Conservation (phyloP, 1,140 invertebrate species). For the Megathymus violae region DNA sequence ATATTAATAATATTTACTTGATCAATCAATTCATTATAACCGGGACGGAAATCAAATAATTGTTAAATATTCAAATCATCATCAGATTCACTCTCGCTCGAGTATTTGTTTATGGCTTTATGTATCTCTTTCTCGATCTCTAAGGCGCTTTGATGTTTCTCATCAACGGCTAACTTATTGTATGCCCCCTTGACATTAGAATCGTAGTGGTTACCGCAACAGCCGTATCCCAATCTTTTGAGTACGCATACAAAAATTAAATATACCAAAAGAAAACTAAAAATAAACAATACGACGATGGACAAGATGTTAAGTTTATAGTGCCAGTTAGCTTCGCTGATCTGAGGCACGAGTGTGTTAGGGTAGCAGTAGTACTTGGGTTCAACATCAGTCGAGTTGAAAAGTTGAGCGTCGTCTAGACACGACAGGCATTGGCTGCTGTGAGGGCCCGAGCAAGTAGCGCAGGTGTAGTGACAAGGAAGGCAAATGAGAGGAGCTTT, state of each 20-base stretch:
- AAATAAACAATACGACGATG: conserved; percentile 50
- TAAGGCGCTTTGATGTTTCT: conserved; percentile 70
- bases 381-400: conserved; percentile 60
- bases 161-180: conserved; percentile 69
- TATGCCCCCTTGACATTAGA: conserved; percentile 68
- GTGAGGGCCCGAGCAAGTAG: conserved; percentile 66
- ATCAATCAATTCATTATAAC: conserved; percentile 61
- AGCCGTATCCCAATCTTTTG: conserved; percentile 48
- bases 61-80: conserved; percentile 66
- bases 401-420: conserved; percentile 66
- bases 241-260: conserved; percentile 53
- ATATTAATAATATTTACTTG: conserved; percentile 12
- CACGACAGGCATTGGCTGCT: conserved; percentile 70
- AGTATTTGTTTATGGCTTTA: conserved; percentile 65
- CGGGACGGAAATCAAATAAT: conserved; percentile 50
- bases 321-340: conserved; percentile 63
- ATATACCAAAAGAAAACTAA: conserved; percentile 53
- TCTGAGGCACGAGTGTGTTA: conserved; percentile 63
- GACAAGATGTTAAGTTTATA: conserved; percentile 63
- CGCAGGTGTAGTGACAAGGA: conserved; percentile 75
- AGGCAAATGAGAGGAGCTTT: conserved; percentile 64
- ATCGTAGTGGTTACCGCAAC: conserved; percentile 57
- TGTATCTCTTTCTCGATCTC: conserved; percentile 75
- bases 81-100: conserved; percentile 71
- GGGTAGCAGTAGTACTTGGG: conserved; percentile 69